Conservation (phyloP, 53 echinoderm and acorn worm species). For the Stichopus horrens region DNA sequence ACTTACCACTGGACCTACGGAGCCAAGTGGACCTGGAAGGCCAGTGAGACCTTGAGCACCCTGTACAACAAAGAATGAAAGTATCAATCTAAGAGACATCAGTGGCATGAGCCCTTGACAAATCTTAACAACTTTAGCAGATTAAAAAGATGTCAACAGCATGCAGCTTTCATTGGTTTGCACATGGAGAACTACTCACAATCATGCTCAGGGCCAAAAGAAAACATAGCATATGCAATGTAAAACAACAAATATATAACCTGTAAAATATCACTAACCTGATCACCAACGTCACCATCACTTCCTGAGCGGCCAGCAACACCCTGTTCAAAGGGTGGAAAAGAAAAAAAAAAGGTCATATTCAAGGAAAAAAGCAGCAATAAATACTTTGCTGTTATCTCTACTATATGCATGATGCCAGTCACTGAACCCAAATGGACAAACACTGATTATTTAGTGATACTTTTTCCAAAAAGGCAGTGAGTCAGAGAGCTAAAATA, state of each 20-base stretch:
- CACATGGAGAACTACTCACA: too few relatives aligned
- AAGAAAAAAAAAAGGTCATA: not conserved
- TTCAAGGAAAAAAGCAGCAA: not conserved
- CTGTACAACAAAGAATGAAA: not conserved
- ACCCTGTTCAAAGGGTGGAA: constrained; percentile 9
- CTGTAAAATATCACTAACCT: constrained; percentile 4
- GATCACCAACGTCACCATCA: constrained; percentile 33
- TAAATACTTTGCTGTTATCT: not conserved
- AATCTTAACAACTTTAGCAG: too few relatives aligned
- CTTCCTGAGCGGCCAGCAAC: constrained; percentile 22
- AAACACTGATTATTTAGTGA: too few relatives aligned
- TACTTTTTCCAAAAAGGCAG: too few relatives aligned
- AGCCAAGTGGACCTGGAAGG: not conserved
- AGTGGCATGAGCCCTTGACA: too few relatives aligned
- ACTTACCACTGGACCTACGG: constrained; percentile 5
- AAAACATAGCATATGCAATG: not conserved
- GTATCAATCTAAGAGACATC: too few relatives aligned
- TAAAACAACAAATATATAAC: not conserved
- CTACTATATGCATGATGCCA: too few relatives aligned
- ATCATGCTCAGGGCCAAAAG: too few relatives aligned
- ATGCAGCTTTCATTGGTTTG: too few relatives aligned
- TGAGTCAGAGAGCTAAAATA: too few relatives aligned
- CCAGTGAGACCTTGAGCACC: constrained; percentile 35
- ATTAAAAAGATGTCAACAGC: too few relatives aligned
- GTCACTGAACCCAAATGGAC: too few relatives aligned